phyloP scores from a whole-genome alignment of 1,140 invertebrate genomes.

The Lordiphosa collinella region DNA sequence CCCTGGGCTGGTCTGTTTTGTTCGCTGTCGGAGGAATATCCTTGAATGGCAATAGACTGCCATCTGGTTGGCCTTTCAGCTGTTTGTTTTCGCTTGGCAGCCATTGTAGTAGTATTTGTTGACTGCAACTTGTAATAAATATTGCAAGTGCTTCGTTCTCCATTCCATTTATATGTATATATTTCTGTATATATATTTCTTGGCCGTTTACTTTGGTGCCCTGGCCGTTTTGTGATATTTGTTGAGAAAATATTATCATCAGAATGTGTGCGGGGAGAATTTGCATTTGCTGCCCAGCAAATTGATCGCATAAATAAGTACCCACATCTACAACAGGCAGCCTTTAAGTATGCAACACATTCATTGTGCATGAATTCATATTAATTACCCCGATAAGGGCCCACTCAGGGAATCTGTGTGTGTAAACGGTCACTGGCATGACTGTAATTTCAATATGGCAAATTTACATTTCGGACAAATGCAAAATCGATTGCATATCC shows the following conservation, averaged over 20 bases:
- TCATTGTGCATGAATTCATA: constrained; percentile 64
- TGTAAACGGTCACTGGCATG: constrained; percentile 1
- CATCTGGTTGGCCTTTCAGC: constrained; percentile 36
- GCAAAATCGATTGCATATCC: constrained; percentile 63
- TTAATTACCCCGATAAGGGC: constrained; percentile 61
- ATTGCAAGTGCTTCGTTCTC: constrained; percentile 49
- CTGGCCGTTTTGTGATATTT: constrained; percentile 75
- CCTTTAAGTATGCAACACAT: constrained; percentile 63
- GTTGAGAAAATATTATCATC: constrained; percentile 58
- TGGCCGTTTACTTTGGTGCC: constrained; percentile 64
- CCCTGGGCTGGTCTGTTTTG: not conserved
- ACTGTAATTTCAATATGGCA: constrained; percentile 54
- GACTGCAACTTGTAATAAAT: constrained; percentile 75
- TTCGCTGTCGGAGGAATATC: constrained; percentile 12
- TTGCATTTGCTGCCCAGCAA: constrained; percentile 43
- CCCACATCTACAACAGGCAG: constrained; percentile 19
- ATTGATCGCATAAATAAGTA: constrained; percentile 54
- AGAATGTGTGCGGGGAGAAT: constrained; percentile 9
- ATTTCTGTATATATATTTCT: constrained; percentile 69
- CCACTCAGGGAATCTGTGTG: not conserved
- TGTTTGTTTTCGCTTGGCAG: constrained; percentile 58
- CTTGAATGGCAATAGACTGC: constrained; percentile 67
- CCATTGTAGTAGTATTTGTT: constrained; percentile 50
- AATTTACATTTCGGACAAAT: constrained; percentile 56
- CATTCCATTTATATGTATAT: constrained; percentile 15